Base-by-base conservation (phyloP, 2,797 vertebrate species). In the Amazona finschi region DNA sequence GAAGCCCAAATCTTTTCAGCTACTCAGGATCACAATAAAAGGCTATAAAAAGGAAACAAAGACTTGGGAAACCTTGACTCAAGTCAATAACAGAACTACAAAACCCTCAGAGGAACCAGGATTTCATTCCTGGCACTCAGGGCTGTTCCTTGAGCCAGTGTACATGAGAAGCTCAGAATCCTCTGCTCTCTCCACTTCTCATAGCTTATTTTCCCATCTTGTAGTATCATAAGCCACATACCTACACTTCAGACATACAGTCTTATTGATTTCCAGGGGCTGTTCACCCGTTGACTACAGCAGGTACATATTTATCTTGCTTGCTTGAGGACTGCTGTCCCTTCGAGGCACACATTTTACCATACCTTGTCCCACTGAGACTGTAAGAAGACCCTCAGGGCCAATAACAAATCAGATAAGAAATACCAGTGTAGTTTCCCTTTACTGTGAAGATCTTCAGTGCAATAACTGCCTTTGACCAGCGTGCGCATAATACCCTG, bases 1-100 rank as follows among this genome's bases (percentile, higher is more conserved):
- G 70, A 86, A 86, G 57, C 12, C 60, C 79, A 85, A 85, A 71
- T 31, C 43, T 92, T 91, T 94, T 76, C 67, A 67, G 60, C 53
- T 57, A 44, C 55, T 94, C 71, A 38, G 67, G 41, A 82, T 84
- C 44, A 27, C 43, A 78, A 66, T 9, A 82, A 60, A 76, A 66
- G 36, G 38, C 73, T 78, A 49, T 28, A 43, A 86, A 91, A 85
- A 57, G 27, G 44, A 86, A 91, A 81, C 57, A 85, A 87, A 81
- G 71, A 30, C 41, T 76, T 39, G 33, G 64, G 64, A 78, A 94
- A 71, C 41, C 60, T 64, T 47, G 27, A 47, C 53, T 88, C 76
- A 69, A 73, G 55, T 57, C 61, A 80, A 15, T 18, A 64, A 31
- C 41, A 83, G 58, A 80, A 62, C 30, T 36, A 15, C 53, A 70